Conservation (phyloP, 2,113 vertebrate genomes). For the Geococcyx californianus region DNA sequence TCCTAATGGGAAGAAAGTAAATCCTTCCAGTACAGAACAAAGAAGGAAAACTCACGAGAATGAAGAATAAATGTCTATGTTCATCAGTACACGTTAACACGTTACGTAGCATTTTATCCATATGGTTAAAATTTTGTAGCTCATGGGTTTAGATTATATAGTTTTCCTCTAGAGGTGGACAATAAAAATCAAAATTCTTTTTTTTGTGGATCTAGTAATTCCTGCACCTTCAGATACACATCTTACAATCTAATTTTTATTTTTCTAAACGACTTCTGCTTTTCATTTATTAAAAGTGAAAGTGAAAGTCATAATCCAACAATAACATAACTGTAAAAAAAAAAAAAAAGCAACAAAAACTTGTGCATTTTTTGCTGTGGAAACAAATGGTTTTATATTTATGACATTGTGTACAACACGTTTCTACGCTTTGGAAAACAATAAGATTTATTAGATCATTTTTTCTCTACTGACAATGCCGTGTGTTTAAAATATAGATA, state of each 20-base stretch:
- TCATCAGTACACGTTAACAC: neutral
- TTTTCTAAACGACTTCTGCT: neutral
- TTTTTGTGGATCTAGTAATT: neutral
- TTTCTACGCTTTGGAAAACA: slow-evolving; percentile 34
- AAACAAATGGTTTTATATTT: slow-evolving; percentile 26
- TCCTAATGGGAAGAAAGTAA: neutral
- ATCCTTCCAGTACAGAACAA: neutral
- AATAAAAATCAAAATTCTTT: neutral
- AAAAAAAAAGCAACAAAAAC: no score
- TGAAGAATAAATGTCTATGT: neutral
- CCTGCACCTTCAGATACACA: neutral
- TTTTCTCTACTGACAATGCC: slow-evolving; percentile 14
- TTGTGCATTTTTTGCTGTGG: neutral
- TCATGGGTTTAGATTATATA: neutral
- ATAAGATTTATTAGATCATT: slow-evolving; percentile 39
- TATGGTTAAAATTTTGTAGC: neutral
- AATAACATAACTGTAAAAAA: slow-evolving; percentile 9
- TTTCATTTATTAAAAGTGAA: neutral
- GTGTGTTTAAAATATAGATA: slow-evolving; percentile 35
- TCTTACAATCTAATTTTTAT: neutral
- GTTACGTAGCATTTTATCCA: neutral
- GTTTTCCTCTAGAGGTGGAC: neutral
- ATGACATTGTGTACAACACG: neutral
- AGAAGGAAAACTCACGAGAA: neutral
- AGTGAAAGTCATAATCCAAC: neutral